Evolutionary conservation across 2,113 vertebrate genomes (phyloP), one percentile per base, ranked within the genome.

Genomic region (Probosciger aterrimus): DNA sequence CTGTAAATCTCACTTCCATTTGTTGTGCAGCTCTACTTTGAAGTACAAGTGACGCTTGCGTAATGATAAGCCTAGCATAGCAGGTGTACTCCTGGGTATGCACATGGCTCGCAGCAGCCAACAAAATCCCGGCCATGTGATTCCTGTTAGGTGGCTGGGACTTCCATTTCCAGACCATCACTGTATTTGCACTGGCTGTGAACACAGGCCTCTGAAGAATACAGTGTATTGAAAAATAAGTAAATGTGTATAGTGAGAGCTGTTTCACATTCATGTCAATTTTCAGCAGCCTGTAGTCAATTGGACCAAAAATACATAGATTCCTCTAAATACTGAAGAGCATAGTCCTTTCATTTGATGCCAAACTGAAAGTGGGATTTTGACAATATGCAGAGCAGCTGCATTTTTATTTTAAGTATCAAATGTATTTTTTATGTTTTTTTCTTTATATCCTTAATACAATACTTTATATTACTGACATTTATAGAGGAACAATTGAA

Each of bases 331-430:
- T 63, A 49, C 90, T 96, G 88, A 95, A 93, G 71, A 93, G 88
- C 73, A 11, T 16, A 95, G 77, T 94, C 73, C 88, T 96, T 97
- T 97, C 90, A 96, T 96, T 95, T 83, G 90, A 64, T 97, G 96
- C 93, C 95, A 96, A 86, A 75, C 47, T 84, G 88, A 95, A 95
- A 97, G 93, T 92, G 93, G 88, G 73, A 59, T 92, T 94, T 91
- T 86, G 60, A 96, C 95, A 96, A 94, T 95, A 92, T 95, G 80
- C 84, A 78, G 93, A 96, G 55, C 96, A 96, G 96, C 95, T 96
- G 93, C 96, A 95, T 88, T 96, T 96, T 96, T 96, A 96, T 97
- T 97, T 96, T 96, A 94, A 96, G 95, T 95, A 95, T 93, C 90
- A 91, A 88, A 16, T 95, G 90, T 86, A 78, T 90, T 96, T 92